Evolutionary conservation across 2,797 vertebrate genomes (phyloP).

Genomic region (Sciurus carolinensis): DNA sequence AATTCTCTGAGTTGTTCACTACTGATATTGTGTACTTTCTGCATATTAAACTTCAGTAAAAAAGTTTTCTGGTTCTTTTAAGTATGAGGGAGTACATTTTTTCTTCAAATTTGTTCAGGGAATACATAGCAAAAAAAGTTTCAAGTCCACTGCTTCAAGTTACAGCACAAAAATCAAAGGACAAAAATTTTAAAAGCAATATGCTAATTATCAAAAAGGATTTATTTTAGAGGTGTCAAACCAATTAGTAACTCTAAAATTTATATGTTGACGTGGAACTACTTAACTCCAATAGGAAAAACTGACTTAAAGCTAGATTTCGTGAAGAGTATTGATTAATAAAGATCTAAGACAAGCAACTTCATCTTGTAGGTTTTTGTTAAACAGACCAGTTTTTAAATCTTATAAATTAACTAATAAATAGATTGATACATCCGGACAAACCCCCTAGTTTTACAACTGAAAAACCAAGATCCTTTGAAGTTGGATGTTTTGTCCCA

Average conservation of each 20-base stretch:
- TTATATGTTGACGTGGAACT: constrained; percentile 47
- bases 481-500: constrained; percentile 60
- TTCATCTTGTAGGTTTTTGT: constrained; percentile 49
- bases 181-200: constrained; percentile 31
- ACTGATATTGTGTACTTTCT: constrained; percentile 43
- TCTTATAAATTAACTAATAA: constrained; percentile 62
- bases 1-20: constrained; percentile 34
- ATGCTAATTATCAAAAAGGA: constrained; percentile 53
- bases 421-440: constrained; percentile 14
- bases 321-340: constrained; percentile 47
- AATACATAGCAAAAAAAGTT: constrained; percentile 37
- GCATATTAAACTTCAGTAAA: neutral
- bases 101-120: constrained; percentile 1
- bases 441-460: constrained; percentile 67
- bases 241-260: constrained; percentile 50
- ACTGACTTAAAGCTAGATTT: constrained; percentile 34
- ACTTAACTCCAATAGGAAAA: constrained; percentile 46
- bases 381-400: constrained; percentile 58
- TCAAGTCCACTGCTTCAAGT: constrained; percentile 38
- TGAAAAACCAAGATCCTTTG: constrained; percentile 64
- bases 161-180: constrained; percentile 64
- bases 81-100: constrained; percentile 46
- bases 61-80: neutral
- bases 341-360: constrained; percentile 45
- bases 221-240: constrained; percentile 49